These are phyloP conservation scores for Babyrousa celebensis DNA, from an alignment of 2,797 vertebrate species.

Conservation along the genomic window DNA sequence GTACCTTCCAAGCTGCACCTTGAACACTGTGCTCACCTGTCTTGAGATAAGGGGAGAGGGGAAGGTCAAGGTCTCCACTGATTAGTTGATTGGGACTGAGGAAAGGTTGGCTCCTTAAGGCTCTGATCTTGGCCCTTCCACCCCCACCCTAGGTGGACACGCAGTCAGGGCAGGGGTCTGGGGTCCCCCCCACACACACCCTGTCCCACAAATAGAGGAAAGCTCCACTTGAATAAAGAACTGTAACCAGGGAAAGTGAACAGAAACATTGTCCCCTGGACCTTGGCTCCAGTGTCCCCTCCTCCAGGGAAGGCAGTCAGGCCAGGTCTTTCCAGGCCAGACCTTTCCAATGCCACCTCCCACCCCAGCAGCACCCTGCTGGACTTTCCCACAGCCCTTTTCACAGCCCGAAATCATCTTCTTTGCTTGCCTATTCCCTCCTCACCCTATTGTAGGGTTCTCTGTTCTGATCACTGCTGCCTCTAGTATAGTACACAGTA, in stretches of 20 bases:
- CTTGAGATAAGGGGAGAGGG: constrained; percentile 67
- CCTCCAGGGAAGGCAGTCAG: neutral
- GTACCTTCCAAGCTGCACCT: neutral
- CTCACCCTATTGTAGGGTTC: neutral
- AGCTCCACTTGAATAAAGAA: neutral
- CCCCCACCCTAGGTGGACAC: neutral
- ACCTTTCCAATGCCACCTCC: neutral
- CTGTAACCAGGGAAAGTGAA: neutral
- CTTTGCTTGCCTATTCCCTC: neutral
- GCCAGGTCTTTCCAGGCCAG: neutral
- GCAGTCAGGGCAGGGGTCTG: fast-evolving
- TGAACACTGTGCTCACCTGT: neutral
- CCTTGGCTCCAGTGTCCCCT: neutral
- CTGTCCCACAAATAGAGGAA: neutral
- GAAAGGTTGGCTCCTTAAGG: neutral
- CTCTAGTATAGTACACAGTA: neutral
- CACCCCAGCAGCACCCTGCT: neutral
- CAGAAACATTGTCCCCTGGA: neutral
- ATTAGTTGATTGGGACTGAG: neutral
- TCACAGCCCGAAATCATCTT: neutral
- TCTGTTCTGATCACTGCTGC: neutral
- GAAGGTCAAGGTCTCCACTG: constrained; percentile 80
- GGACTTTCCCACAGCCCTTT: neutral
- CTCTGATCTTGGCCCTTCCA: too few relatives aligned
- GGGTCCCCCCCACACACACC: neutral